Percentiles rank a stretch among this genome's conserved stretches.
Conservation (phyloP, 2,888 invertebrate genomes). For the Gandaritis pyraliata region DNA sequence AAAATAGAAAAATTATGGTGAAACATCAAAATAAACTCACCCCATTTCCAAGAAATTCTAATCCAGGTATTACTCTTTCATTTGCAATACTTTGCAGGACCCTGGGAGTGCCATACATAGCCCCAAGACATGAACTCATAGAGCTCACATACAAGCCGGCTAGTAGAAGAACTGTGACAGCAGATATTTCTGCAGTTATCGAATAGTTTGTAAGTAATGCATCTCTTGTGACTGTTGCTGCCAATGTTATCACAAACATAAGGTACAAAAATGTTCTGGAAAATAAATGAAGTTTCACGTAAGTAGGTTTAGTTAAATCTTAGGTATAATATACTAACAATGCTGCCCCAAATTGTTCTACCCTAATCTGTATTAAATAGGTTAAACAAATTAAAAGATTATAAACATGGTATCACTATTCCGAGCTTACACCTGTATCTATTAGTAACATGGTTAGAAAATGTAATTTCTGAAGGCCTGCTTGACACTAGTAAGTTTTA, state of each 20-base stretch:
- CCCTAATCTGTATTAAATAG: too few relatives aligned
- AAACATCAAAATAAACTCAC: conserved; percentile 79
- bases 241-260: conserved; percentile 94
- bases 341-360: too few relatives aligned
- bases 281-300: conserved; percentile 1
- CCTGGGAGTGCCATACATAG: conserved; percentile 97
- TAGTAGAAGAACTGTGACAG: conserved; percentile 91
- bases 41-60: conserved; percentile 93
- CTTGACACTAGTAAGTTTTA: too few relatives aligned
- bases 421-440: too few relatives aligned
- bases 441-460: too few relatives aligned
- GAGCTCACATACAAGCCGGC: conserved; percentile 98
- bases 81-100: conserved; percentile 97
- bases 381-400: not conserved
- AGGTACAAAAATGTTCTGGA: conserved; percentile 93
- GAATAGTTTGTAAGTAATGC: conserved; percentile 92
- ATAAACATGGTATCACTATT: too few relatives aligned
- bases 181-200: conserved; percentile 96
- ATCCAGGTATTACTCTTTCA: conserved; percentile 96
- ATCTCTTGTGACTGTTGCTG: conserved; percentile 91
- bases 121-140: conserved; percentile 97
- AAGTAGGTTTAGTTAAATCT: not conserved
- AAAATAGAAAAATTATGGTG: not conserved
- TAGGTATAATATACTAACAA: too few relatives aligned
- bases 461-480: too few relatives aligned